phyloP scores from a whole-genome alignment of 1,140 invertebrate species.

The Zaprionus capensis region DNA sequence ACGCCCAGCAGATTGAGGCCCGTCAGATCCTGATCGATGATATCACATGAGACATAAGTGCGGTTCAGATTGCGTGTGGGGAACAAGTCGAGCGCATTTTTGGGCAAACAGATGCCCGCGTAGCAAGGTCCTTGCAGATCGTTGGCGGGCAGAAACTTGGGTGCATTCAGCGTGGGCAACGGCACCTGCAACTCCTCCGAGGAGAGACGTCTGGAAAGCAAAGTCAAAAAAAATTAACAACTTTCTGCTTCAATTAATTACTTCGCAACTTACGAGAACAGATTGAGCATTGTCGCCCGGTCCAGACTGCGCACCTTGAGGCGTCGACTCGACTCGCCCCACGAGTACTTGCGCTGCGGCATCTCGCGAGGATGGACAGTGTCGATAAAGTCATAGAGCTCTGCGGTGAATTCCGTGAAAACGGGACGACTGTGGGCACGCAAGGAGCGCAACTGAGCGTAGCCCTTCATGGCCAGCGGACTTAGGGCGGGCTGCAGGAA shows the following conservation, averaged over 20 bases:
- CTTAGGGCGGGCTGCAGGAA: slow-evolving; percentile 82
- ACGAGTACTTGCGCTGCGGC: slow-evolving; percentile 65
- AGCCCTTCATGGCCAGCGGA: slow-evolving; percentile 91
- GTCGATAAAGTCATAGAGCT: slow-evolving; percentile 72
- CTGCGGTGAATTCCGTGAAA: slow-evolving; percentile 72
- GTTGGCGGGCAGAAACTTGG: slow-evolving; percentile 71
- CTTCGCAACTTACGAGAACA: slow-evolving; percentile 58
- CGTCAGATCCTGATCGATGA: slow-evolving; percentile 76
- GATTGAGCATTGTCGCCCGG: slow-evolving; percentile 63
- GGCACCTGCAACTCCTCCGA: slow-evolving; percentile 70
- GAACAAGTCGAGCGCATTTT: slow-evolving; percentile 88
- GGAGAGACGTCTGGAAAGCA: slow-evolving; percentile 49
- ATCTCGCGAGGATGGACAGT: slow-evolving; percentile 63
- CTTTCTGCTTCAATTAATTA: too few species aligned
- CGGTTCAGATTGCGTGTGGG: slow-evolving; percentile 84
- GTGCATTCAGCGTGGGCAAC: slow-evolving; percentile 62
- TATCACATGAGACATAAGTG: slow-evolving; percentile 80
- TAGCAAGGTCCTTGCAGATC: slow-evolving; percentile 80
- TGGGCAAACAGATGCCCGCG: slow-evolving; percentile 89
- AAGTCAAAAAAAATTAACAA: not conserved
- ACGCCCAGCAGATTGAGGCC: slow-evolving; percentile 66
- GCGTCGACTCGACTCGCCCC: slow-evolving; percentile 66
- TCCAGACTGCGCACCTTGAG: slow-evolving; percentile 76
- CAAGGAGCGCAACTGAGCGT: slow-evolving; percentile 90
- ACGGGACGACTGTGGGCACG: slow-evolving; percentile 87